A percentile compares a stretch with the other conserved stretches of the same genome.
Conservation (phyloP, 2,113 vertebrate species). For the Phyllopteryx taeniolatus region DNA sequence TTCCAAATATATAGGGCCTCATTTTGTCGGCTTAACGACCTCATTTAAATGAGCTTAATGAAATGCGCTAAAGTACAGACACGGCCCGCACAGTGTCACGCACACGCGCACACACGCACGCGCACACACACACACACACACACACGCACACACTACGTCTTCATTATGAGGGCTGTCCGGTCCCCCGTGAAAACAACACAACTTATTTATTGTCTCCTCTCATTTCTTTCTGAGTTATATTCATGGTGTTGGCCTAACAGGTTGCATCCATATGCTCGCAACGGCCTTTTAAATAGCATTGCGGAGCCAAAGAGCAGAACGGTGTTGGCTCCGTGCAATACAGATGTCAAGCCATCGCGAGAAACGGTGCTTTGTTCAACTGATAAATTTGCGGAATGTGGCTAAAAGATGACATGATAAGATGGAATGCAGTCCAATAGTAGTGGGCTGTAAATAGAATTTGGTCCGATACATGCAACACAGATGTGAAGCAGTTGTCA, state of each 20-base stretch:
- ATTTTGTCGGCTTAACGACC: slow-evolving; percentile 72
- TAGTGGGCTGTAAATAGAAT: no score
- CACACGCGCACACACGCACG: no score
- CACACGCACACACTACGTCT: slow-evolving; percentile 38
- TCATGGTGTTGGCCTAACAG: not conserved
- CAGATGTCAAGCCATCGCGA: not conserved
- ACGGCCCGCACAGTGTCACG: slow-evolving; percentile 43
- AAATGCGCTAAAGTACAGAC: slow-evolving; percentile 69
- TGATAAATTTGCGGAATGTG: no score
- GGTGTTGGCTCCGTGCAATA: not conserved
- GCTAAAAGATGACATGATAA: no score
- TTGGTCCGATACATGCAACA: no score
- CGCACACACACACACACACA: not conserved
- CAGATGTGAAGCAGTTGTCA: no score
- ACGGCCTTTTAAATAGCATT: not conserved
- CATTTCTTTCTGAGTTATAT: not conserved
- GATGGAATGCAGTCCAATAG: no score
- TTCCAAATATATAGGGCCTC: slow-evolving; percentile 64
- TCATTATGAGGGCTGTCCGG: slow-evolving; percentile 57
- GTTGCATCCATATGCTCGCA: not conserved
- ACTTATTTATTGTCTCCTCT: slow-evolving; percentile 49
- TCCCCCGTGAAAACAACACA: slow-evolving; percentile 42
- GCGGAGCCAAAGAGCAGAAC: not conserved
- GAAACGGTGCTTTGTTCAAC: no score
- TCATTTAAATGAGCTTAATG: slow-evolving; percentile 75